Evolutionary conservation across 2,113 vertebrate genomes (phyloP).

Genomic region (Nothobranchius furzeri): DNA sequence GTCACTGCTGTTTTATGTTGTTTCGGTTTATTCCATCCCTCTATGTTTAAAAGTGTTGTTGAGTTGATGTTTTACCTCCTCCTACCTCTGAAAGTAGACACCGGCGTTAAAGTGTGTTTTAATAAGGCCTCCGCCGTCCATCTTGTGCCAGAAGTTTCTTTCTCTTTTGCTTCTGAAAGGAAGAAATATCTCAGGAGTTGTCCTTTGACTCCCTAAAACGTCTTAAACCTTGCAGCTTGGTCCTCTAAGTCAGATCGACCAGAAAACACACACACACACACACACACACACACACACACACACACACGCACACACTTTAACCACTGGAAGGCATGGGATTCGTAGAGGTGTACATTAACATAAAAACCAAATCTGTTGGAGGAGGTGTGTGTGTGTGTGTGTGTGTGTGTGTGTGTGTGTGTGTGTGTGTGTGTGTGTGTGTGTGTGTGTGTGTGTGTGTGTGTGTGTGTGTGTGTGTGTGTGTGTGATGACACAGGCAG

Average conservation of each 20-base stretch:
- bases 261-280: slow-evolving; percentile 23
- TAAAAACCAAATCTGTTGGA: slow-evolving; percentile 81
- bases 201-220: slow-evolving; percentile 71
- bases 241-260: slow-evolving; percentile 29
- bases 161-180: slow-evolving; percentile 71
- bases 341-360: slow-evolving; percentile 85
- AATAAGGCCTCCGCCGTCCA: slow-evolving; percentile 17
- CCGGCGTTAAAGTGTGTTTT: slow-evolving; percentile 6
- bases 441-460: slow-evolving; percentile 50
- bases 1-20: too few relatives aligned
- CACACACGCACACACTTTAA: slow-evolving; percentile 54
- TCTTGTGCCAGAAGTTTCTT: slow-evolving; percentile 4
- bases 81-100: not conserved
- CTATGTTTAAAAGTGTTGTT: too few relatives aligned
- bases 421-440: slow-evolving; percentile 48
- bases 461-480: slow-evolving; percentile 27
- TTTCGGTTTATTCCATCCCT: too few relatives aligned
- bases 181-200: slow-evolving; percentile 83
- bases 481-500: slow-evolving; percentile 48
- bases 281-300: slow-evolving; percentile 30
- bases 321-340: slow-evolving; percentile 79
- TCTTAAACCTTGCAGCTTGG: slow-evolving; percentile 29
- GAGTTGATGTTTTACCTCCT: not conserved
- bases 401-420: slow-evolving; percentile 36
- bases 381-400: slow-evolving; percentile 53